Evolutionary conservation across 2,797 vertebrate genomes (phyloP).

Genomic region (Menidia menidia): DNA sequence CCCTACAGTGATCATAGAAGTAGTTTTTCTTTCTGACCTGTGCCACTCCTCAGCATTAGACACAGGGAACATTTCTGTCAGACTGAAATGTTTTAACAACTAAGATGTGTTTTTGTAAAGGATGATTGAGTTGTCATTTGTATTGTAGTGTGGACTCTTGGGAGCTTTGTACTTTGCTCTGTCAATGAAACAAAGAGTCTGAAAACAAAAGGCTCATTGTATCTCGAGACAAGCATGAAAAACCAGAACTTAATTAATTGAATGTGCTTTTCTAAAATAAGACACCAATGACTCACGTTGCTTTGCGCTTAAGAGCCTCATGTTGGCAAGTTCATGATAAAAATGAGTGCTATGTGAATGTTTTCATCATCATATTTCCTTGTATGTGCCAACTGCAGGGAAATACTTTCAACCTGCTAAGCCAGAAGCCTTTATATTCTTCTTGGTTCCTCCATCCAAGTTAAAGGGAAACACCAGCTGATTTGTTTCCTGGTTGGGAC

Average conservation of each 20-base stretch:
- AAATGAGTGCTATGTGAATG: neutral
- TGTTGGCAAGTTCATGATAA: neutral
- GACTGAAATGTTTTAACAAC: neutral
- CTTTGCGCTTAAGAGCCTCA: neutral
- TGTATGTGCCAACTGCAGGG: neutral
- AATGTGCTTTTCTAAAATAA: neutral
- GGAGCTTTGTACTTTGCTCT: neutral
- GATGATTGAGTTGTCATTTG: neutral
- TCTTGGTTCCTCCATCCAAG: neutral
- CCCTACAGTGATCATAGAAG: neutral
- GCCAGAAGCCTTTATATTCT: neutral
- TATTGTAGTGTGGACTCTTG: neutral
- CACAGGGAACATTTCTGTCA: neutral
- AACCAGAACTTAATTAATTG: neutral
- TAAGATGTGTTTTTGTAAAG: neutral
- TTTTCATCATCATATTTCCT: neutral
- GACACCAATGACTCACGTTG: neutral
- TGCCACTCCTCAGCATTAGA: neutral
- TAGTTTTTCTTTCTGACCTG: neutral
- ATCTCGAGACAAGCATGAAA: neutral
- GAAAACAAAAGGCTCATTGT: neutral
- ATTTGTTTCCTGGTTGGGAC: conserved; percentile 1
- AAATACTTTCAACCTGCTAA: neutral
- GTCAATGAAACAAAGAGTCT: neutral
- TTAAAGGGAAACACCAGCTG: neutral